Evolutionary conservation across 37 sponge, comb jelly and placozoan genomes (phyloP), one percentile per base, ranked within the genome.

Genomic region (Beroe ovata): DNA sequence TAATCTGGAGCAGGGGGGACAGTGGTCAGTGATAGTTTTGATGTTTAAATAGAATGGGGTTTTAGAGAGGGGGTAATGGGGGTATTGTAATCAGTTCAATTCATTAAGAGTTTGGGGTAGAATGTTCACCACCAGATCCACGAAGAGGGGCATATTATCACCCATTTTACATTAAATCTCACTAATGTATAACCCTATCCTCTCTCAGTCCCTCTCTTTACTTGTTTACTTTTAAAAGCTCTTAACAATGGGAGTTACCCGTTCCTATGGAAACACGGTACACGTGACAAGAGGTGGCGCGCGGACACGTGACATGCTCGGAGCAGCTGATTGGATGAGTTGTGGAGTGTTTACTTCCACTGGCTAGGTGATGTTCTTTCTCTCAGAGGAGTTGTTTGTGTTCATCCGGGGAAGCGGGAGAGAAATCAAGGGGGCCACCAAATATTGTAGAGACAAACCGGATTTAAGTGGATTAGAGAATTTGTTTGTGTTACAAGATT

Each of bases 1-100:
- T 94, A 14, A 94, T 94, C 94, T 94, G 90, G 26, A 39, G 88
- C 28, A 30, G 72, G 11, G n/a, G n/a, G n/a, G n/a, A n/a, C n/a
- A n/a, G n/a, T n/a, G n/a, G n/a, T n/a, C n/a, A n/a, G n/a, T n/a
- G n/a, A n/a, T n/a, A n/a, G n/a, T n/a, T n/a, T n/a, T n/a, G n/a
- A n/a, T n/a, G n/a, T n/a, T n/a, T n/a, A n/a, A n/a, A n/a, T n/a
- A n/a, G n/a, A n/a, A n/a, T n/a, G n/a, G n/a, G n/a, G n/a, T n/a
- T n/a, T n/a, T n/a, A n/a, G n/a, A n/a, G n/a, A n/a, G n/a, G n/a
- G n/a, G n/a, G n/a, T n/a, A n/a, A n/a, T n/a, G n/a, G n/a, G n/a
- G n/a, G n/a, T n/a, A n/a, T n/a, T n/a, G n/a, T n/a, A n/a, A n/a
- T n/a, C n/a, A n/a, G n/a, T n/a, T n/a, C n/a, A n/a, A n/a, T n/a